A percentile compares a stretch with the other conserved stretches of the same genome.
Evolutionary conservation across 1,140 invertebrate species (phyloP).

Genomic region (Euura saliciscinereae): DNA sequence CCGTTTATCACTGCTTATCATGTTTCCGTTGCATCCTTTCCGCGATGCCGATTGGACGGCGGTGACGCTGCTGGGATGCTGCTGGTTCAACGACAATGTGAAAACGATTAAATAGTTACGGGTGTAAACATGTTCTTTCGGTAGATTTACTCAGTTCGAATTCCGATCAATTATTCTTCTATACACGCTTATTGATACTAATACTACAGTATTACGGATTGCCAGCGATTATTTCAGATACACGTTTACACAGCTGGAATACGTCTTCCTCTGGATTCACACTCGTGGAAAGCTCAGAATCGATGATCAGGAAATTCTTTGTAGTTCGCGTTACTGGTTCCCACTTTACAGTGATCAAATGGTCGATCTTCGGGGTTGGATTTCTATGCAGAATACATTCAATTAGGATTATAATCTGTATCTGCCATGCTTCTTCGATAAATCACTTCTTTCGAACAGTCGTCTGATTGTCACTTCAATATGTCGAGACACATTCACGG

Average conservation of each 20-base stretch:
- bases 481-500: too few relatives aligned
- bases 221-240: neutral
- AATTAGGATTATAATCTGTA: neutral
- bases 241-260: neutral
- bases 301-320: conserved; percentile 50
- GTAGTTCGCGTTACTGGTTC: conserved; percentile 37
- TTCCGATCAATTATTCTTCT: too few relatives aligned
- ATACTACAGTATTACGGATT: neutral
- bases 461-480: neutral
- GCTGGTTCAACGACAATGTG: too few relatives aligned
- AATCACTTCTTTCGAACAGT: conserved; percentile 14
- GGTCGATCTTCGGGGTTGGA: conserved; percentile 48
- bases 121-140: too few relatives aligned
- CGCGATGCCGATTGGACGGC: too few relatives aligned
- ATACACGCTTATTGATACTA: too few relatives aligned
- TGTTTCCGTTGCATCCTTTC: too few relatives aligned
- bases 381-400: conserved; percentile 40
- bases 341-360: conserved; percentile 47
- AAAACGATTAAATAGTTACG: too few relatives aligned
- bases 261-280: conserved; percentile 31
- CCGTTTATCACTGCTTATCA: too few relatives aligned
- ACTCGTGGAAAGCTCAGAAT: conserved; percentile 29
- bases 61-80: too few relatives aligned
- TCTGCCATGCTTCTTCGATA: conserved; percentile 37
- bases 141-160: too few relatives aligned